phyloP scores from a whole-genome alignment of 1,140 invertebrate species.

The Temnothorax longispinosus region DNA sequence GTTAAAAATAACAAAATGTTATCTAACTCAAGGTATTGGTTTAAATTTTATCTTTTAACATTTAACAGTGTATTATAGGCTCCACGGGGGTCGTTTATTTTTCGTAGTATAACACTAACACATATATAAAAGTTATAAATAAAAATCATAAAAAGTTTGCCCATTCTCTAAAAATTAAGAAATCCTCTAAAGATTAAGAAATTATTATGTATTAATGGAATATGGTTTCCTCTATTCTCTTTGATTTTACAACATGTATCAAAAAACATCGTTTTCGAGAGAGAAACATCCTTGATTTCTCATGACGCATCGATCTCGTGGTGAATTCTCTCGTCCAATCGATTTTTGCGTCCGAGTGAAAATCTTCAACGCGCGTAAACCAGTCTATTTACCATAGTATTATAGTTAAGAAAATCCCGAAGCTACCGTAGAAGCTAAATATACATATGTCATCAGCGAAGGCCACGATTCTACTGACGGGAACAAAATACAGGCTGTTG shows the following conservation, averaged over 20 bases:
- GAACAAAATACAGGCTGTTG: slow-evolving; percentile 74
- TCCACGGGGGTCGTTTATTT: no score
- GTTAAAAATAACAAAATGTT: no score
- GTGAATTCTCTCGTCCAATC: not conserved
- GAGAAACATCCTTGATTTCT: not conserved
- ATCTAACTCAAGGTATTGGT: no score
- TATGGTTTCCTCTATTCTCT: not conserved
- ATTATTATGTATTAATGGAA: not conserved
- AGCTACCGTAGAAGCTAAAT: slow-evolving; percentile 37
- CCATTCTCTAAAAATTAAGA: no score
- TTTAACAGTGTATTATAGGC: no score
- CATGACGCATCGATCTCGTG: not conserved
- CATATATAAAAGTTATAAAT: no score
- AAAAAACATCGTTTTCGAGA: not conserved
- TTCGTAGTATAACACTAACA: no score
- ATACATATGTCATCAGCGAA: slow-evolving; percentile 69
- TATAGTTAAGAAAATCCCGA: slow-evolving; percentile 56
- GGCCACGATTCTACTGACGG: slow-evolving; percentile 43
- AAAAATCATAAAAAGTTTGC: no score
- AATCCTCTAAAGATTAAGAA: no score
- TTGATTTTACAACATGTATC: not conserved
- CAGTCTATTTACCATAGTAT: slow-evolving; percentile 53
- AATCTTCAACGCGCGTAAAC: slow-evolving; percentile 49
- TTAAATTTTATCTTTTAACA: no score
- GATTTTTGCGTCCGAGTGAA: not conserved